A percentile compares a stretch with the other conserved stretches of the same genome.
phyloP scores from a whole-genome alignment of 2,113 vertebrate genomes.

The Climacteris rufus region DNA sequence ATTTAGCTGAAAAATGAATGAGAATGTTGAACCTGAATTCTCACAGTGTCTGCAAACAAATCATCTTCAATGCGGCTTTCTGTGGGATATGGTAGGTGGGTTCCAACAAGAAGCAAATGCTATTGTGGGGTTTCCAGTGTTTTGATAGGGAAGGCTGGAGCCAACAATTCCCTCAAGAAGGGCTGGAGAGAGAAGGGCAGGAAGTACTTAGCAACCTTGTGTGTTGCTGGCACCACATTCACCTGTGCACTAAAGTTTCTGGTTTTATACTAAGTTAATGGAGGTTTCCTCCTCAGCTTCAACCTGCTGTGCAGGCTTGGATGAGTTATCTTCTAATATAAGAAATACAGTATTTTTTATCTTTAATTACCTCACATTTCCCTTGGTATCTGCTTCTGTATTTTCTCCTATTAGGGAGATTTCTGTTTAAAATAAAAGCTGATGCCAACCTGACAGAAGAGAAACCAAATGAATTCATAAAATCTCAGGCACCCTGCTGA shows the following conservation, averaged over 20 bases:
- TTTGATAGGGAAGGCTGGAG: not conserved
- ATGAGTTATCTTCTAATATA: not conserved
- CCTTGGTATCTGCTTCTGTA: not conserved
- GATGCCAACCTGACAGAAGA: not conserved
- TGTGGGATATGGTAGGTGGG: not conserved
- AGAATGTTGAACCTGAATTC: not conserved
- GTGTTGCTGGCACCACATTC: not conserved
- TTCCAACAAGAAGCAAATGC: not conserved
- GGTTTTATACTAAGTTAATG: not conserved
- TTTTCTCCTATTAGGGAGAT: not conserved
- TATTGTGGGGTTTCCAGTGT: not conserved
- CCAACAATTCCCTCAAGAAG: not conserved
- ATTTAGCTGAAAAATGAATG: not conserved
- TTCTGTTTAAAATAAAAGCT: slow-evolving; percentile 13
- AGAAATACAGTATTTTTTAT: not conserved
- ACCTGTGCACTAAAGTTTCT: not conserved
- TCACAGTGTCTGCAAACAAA: not conserved
- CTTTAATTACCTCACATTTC: not conserved
- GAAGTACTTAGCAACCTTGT: not conserved
- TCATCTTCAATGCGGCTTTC: not conserved
- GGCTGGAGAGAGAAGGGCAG: not conserved
- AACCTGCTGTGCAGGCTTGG: not conserved
- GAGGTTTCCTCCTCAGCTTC: not conserved
- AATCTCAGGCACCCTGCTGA: not conserved
- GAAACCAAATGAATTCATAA: not conserved